Conservation (phyloP, 2,888 invertebrate species). For the Cephalotes varians region DNA sequence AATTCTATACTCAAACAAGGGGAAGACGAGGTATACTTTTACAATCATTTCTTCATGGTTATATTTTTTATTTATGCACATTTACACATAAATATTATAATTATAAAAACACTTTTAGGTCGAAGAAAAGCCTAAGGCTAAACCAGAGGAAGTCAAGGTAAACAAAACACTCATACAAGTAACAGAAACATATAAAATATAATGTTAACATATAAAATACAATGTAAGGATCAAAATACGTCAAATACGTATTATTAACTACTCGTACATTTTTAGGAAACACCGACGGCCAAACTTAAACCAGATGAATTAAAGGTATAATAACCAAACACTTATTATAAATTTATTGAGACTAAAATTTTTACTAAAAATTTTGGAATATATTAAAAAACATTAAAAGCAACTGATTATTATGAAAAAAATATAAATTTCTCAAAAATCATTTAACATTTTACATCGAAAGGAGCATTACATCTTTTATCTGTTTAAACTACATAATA, state of each 20-base stretch:
- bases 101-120: conserved; percentile 7
- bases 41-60: background rate
- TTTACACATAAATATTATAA: background rate
- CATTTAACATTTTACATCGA: background rate
- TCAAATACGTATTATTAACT: background rate
- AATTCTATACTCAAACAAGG: conserved; percentile 33
- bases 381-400: background rate
- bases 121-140: conserved; percentile 71
- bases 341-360: background rate
- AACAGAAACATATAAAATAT: background rate
- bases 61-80: background rate
- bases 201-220: background rate
- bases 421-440: background rate
- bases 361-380: background rate
- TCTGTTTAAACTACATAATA: background rate
- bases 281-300: conserved; percentile 76
- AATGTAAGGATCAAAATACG: background rate
- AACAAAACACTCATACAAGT: conserved; percentile 12
- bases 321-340: conserved; percentile 25
- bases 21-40: conserved; percentile 71
- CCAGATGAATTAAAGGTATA: conserved; percentile 76
- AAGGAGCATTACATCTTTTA: background rate
- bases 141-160: conserved; percentile 71
- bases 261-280: conserved; percentile 63
- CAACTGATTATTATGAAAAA: background rate